Conservation (phyloP, 2,888 invertebrate genomes). For the Lochmaea capreae region DNA sequence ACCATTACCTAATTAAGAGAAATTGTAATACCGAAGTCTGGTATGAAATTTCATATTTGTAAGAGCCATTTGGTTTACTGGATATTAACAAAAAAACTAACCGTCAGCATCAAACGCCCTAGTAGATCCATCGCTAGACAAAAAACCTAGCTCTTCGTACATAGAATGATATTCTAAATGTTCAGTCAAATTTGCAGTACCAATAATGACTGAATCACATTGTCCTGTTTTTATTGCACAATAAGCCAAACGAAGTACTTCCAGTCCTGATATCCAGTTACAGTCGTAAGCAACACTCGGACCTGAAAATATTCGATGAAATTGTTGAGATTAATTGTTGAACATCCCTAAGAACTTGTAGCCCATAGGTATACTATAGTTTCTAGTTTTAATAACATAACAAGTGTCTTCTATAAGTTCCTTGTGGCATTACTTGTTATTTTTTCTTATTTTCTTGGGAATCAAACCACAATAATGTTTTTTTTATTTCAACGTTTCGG, state of each 20-base stretch:
- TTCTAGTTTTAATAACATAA: too few species aligned
- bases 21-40: neutral
- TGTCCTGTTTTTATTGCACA: conserved; percentile 85
- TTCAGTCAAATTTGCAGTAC: conserved; percentile 83
- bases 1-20: conserved; percentile 72
- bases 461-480: too few species aligned
- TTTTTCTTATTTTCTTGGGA: too few species aligned
- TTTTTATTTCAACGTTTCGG: too few species aligned
- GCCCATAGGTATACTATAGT: too few species aligned
- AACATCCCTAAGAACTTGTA: too few species aligned
- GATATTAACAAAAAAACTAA: conserved; percentile 50
- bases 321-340: too few species aligned
- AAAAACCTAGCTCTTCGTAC: conserved; percentile 73
- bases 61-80: too few species aligned
- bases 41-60: too few species aligned
- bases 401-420: too few species aligned
- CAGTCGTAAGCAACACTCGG: conserved; percentile 73
- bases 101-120: conserved; percentile 75
- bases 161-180: conserved; percentile 73
- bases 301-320: conserved; percentile 59
- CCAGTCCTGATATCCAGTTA: conserved; percentile 75
- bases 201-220: conserved; percentile 92
- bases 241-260: conserved; percentile 75
- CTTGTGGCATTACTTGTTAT: too few species aligned
- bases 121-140: conserved; percentile 73